These are phyloP conservation scores for Hemichromis elongatus DNA, from an alignment of 2,113 vertebrate genomes.

Conservation along the genomic window DNA sequence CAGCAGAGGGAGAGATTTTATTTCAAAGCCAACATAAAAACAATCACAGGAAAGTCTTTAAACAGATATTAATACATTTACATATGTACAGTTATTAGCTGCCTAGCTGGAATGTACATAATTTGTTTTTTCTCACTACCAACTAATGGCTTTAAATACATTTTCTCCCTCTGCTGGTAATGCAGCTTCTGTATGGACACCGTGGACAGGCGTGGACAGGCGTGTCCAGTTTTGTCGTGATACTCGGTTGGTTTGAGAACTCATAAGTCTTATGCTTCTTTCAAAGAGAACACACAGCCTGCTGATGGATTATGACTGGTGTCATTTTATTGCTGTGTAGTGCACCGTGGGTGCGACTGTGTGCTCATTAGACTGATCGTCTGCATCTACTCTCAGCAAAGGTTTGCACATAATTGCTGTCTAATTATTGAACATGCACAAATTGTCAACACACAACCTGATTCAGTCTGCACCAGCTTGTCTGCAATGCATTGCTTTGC, in stretches of 20 bases:
- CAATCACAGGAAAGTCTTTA: background rate
- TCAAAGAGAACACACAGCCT: too few relatives aligned
- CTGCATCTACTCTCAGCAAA: background rate
- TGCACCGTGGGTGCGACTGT: background rate
- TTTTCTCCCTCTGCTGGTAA: background rate
- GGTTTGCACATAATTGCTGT: background rate
- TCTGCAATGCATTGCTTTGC: background rate
- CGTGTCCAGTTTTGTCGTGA: accelerated
- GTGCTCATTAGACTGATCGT: background rate
- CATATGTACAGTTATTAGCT: background rate
- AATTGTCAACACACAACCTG: accelerated
- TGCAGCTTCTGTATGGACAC: background rate
- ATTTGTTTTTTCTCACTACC: background rate
- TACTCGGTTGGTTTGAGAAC: background rate
- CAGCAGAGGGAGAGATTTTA: background rate
- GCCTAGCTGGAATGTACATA: background rate
- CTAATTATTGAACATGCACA: background rate
- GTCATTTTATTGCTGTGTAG: background rate
- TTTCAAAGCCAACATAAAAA: background rate
- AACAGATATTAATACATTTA: accelerated
- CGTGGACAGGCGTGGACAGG: accelerated
- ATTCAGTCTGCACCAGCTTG: background rate
- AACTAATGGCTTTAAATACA: too few relatives aligned
- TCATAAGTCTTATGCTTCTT: accelerated
- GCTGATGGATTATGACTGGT: background rate